These are phyloP conservation scores for Hirtodrosophila trivittata DNA, from an alignment of 2,888 invertebrate species.

Conservation along the genomic window DNA sequence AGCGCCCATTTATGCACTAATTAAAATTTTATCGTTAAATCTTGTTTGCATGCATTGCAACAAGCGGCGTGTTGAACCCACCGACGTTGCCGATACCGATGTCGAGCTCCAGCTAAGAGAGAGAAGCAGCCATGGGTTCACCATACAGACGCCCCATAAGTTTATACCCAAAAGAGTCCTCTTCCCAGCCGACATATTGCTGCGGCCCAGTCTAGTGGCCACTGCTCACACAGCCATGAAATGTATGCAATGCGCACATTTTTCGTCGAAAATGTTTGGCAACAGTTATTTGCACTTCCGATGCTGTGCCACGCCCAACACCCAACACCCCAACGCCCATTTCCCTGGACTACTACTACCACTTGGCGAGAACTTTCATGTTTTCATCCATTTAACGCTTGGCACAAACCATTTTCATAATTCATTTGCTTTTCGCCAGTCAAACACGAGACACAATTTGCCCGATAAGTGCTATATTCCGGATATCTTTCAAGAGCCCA, in stretches of 20 bases:
- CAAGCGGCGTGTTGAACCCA: constrained; percentile 56
- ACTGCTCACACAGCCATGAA: constrained; percentile 8
- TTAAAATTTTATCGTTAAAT: constrained; percentile 80
- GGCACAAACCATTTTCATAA: constrained; percentile 65
- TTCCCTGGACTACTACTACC: neutral
- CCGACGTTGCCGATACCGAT: constrained; percentile 13
- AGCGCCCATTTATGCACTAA: constrained; percentile 78
- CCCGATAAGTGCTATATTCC: constrained; percentile 40
- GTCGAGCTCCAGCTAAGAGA: constrained; percentile 13
- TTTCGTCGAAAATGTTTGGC: constrained; percentile 74
- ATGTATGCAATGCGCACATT: constrained; percentile 69
- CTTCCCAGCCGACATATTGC: neutral
- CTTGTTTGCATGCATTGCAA: constrained; percentile 78
- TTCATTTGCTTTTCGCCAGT: constrained; percentile 56
- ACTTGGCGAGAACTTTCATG: constrained; percentile 22
- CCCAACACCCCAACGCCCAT: neutral
- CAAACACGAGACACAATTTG: constrained; percentile 36
- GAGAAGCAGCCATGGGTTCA: constrained; percentile 8
- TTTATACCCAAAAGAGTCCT: neutral
- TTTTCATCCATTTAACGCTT: constrained; percentile 66
- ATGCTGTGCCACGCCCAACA: constrained; percentile 37
- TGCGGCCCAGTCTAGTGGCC: too few species aligned
- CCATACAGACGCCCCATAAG: neutral
- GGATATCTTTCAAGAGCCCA: constrained; percentile 46
- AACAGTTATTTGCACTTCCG: constrained; percentile 76